These are phyloP conservation scores for Bemisia tabaci DNA, from an alignment of 1,140 invertebrate genomes.

Conservation along the genomic window DNA sequence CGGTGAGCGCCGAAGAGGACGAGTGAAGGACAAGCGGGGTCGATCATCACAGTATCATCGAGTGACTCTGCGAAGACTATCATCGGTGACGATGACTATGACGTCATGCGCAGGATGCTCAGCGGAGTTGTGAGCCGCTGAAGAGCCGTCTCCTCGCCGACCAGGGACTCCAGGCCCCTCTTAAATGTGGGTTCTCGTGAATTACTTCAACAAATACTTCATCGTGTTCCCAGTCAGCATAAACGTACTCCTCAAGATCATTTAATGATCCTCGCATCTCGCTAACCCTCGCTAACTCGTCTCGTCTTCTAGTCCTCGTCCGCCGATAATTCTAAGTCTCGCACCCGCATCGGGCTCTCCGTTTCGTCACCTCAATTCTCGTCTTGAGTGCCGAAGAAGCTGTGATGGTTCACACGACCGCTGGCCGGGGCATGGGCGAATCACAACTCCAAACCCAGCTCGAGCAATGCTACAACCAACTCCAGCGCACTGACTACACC, in stretches of 20 bases:
- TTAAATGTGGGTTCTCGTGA: background rate
- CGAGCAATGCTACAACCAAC: constrained; percentile 2
- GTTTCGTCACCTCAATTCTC: background rate
- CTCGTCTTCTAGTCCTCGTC: background rate
- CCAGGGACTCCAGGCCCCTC: background rate
- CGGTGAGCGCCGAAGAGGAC: too few species aligned
- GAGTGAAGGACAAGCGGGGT: too few species aligned
- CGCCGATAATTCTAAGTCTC: background rate
- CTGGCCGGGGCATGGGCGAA: constrained; percentile 22
- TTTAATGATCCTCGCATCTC: background rate
- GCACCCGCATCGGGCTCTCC: background rate
- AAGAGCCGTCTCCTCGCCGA: too few species aligned
- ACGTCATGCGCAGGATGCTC: too few species aligned
- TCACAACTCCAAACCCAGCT: constrained; percentile 17
- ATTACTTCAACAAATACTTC: background rate
- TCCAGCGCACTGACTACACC: background rate
- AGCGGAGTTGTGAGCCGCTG: too few species aligned
- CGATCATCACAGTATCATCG: too few species aligned
- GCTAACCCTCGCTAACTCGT: background rate
- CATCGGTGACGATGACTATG: too few species aligned
- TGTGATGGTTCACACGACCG: constrained; percentile 19
- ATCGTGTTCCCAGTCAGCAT: constrained; percentile 1
- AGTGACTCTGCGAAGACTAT: too few species aligned
- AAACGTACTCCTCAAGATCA: background rate
- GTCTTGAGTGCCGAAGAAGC: background rate